Percentiles rank a stretch among this genome's conserved stretches.
Conservation (phyloP, 2,888 invertebrate species). For the Amiota mariae region DNA sequence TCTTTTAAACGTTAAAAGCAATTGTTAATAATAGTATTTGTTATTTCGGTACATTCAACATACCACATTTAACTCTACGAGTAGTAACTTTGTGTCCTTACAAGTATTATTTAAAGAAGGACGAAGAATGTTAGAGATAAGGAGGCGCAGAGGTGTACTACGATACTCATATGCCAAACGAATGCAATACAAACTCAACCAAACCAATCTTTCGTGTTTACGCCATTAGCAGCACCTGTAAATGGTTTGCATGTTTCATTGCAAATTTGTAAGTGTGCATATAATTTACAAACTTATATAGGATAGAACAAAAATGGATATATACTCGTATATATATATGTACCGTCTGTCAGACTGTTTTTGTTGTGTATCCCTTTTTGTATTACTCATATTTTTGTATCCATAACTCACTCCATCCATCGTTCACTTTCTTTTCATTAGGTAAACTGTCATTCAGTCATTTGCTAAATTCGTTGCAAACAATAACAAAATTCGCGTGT, state of each 20-base stretch:
- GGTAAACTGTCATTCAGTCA: neutral
- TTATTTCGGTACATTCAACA: conserved; percentile 18
- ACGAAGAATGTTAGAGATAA: too few relatives aligned
- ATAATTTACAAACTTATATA: conserved; percentile 11
- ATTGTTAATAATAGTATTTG: conserved; percentile 26
- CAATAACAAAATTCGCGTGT: conserved; percentile 18
- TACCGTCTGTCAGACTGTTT: conserved; percentile 4
- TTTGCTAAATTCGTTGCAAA: conserved; percentile 43
- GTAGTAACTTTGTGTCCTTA: neutral
- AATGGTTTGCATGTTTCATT: conserved; percentile 25
- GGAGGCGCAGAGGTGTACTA: too few relatives aligned
- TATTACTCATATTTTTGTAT: neutral
- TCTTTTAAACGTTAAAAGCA: conserved; percentile 15
- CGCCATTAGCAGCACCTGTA: conserved; percentile 28
- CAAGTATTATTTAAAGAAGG: too few relatives aligned
- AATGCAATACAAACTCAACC: neutral
- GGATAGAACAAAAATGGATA: neutral
- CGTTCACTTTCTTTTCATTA: too few relatives aligned
- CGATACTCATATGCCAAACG: neutral
- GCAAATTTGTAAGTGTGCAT: conserved; percentile 1
- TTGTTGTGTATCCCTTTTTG: neutral
- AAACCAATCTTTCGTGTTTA: conserved; percentile 19
- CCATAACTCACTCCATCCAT: neutral
- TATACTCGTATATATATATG: too few relatives aligned
- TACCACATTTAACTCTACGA: conserved; percentile 14